Conservation (phyloP, 2,888 invertebrate species). For the Volucella inanis region DNA sequence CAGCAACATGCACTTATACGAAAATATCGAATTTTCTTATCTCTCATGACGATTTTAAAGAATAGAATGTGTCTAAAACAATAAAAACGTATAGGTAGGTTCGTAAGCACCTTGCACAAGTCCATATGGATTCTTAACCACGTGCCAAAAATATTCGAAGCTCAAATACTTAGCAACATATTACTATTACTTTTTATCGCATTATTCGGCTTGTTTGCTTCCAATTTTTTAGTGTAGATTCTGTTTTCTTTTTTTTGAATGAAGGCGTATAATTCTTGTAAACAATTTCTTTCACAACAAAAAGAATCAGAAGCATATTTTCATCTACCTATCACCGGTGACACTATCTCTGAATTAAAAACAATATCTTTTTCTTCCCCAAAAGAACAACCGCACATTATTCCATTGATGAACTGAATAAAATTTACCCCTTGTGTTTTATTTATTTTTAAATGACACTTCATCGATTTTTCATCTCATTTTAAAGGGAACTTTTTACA, state of each 20-base stretch:
- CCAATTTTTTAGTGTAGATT: background rate
- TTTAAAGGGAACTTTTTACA: too few species aligned
- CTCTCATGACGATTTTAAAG: too few species aligned
- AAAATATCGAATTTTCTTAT: too few species aligned
- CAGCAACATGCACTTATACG: too few species aligned
- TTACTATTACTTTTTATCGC: background rate
- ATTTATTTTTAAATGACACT: conserved; percentile 6
- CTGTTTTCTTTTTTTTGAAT: too few species aligned
- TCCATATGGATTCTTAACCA: background rate
- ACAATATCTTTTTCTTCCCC: background rate
- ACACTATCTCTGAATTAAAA: conserved; percentile 9
- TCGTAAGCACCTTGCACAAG: too few species aligned
- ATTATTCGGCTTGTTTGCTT: background rate
- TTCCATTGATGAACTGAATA: background rate
- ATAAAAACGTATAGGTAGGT: background rate
- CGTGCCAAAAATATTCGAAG: conserved; percentile 1
- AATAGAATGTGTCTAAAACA: too few species aligned
- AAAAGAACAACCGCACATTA: background rate
- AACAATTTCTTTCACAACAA: conserved; percentile 28
- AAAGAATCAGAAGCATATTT: conserved; percentile 5
- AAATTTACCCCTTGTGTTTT: background rate
- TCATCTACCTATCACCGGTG: background rate
- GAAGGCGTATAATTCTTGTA: conserved; percentile 18
- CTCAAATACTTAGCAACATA: conserved; percentile 17
- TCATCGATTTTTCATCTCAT: conserved; percentile 2